A percentile compares a stretch with the other conserved stretches of the same genome.
These are phyloP conservation scores for Drosophila seguyi DNA, from an alignment of 1,140 invertebrate species.

Conservation along the genomic window DNA sequence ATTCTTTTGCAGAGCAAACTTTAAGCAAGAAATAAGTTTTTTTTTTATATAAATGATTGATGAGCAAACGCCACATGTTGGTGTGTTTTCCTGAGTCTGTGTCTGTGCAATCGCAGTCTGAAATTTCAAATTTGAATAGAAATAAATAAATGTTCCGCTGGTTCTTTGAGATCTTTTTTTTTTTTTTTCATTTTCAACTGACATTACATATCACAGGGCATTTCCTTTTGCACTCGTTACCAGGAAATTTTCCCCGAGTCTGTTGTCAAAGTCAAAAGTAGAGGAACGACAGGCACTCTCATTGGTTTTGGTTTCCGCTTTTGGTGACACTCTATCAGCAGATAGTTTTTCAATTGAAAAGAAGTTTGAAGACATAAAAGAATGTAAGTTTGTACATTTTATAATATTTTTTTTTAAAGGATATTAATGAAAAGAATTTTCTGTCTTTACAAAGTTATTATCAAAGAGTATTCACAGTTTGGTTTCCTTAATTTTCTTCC, in stretches of 20 bases:
- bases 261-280: constrained; percentile 28
- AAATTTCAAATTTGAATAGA: constrained; percentile 57
- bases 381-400: too few species aligned
- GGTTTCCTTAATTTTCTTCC: not conserved
- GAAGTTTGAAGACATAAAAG: not conserved
- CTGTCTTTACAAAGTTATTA: not conserved
- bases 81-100: constrained; percentile 28
- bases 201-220: constrained; percentile 23
- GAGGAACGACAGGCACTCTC: constrained; percentile 2
- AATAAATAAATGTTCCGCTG: constrained; percentile 45
- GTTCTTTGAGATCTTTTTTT: constrained; percentile 25
- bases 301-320: constrained; percentile 1
- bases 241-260: constrained; percentile 40
- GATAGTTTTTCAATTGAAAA: not conserved
- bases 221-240: constrained; percentile 20
- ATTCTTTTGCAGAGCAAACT: constrained; percentile 48
- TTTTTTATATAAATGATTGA: constrained; percentile 74
- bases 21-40: constrained; percentile 76
- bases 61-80: constrained; percentile 50
- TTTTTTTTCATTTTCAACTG: constrained; percentile 7
- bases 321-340: constrained; percentile 4
- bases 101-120: constrained; percentile 44
- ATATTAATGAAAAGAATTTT: not conserved
- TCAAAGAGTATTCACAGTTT: not conserved
- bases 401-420: not conserved